Evolutionary conservation across 2,113 vertebrate species (phyloP).

Genomic region (Plecotus auritus): DNA sequence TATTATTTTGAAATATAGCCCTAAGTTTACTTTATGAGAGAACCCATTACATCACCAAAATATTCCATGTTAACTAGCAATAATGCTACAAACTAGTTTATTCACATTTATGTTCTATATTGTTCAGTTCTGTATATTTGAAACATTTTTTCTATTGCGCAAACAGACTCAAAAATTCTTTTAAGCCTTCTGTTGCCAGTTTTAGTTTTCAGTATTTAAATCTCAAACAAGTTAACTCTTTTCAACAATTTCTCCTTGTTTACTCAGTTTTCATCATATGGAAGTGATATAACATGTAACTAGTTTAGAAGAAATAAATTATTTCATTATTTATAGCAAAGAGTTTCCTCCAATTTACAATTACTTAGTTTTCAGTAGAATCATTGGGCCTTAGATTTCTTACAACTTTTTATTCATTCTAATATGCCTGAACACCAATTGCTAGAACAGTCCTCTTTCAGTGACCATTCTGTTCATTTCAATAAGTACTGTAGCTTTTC

Average conservation of each 20-base stretch:
- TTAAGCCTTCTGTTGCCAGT: neutral
- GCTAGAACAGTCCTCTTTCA: neutral
- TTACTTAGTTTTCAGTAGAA: neutral
- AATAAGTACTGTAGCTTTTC: neutral
- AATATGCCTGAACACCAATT: neutral
- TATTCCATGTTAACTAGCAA: neutral
- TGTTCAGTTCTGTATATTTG: neutral
- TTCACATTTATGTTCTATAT: neutral
- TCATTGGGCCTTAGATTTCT: neutral
- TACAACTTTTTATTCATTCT: neutral
- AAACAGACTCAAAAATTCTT: neutral
- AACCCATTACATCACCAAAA: neutral
- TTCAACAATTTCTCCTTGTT: neutral
- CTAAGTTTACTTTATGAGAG: neutral
- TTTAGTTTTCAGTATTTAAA: neutral
- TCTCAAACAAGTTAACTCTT: neutral
- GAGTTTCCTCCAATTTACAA: neutral
- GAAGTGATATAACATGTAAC: neutral
- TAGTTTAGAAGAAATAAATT: neutral
- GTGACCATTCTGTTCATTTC: neutral
- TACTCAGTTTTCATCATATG: neutral
- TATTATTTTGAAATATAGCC: neutral
- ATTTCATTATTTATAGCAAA: neutral
- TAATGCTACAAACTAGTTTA: neutral
- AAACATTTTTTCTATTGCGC: neutral